Percentiles rank a stretch among this genome's conserved stretches.
phyloP scores from a whole-genome alignment of 2,797 vertebrate species.

The Nyctibius grandis region DNA sequence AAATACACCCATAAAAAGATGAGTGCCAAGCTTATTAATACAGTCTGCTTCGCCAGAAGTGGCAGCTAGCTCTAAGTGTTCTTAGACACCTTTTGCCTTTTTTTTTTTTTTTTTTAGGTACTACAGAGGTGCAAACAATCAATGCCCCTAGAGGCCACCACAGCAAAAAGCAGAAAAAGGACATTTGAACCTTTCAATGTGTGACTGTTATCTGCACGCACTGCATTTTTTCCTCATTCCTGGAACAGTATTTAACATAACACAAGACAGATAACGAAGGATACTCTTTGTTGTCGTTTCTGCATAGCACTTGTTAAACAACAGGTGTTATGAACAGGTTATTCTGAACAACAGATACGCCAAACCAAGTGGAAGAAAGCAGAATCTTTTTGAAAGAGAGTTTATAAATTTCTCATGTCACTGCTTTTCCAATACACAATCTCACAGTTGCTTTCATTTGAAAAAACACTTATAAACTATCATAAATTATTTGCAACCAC shows the following conservation, averaged over 20 bases:
- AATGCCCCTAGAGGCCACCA: not conserved
- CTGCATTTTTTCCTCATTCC: not conserved
- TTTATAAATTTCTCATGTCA: not conserved
- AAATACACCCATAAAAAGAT: conserved; percentile 16
- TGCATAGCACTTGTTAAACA: not conserved
- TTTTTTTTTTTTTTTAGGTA: not conserved
- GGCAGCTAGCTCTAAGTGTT: not conserved
- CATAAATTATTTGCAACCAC: not conserved
- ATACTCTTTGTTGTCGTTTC: not conserved
- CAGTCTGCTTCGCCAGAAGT: not conserved
- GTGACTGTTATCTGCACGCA: not conserved
- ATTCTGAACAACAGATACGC: not conserved
- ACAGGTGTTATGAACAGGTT: not conserved
- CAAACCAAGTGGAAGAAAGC: not conserved
- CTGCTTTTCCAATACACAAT: not conserved
- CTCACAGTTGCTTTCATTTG: not conserved
- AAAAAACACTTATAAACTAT: not conserved
- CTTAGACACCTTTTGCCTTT: not conserved
- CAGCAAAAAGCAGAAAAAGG: not conserved
- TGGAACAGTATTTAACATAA: not conserved
- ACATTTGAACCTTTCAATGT: not conserved
- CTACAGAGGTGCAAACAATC: not conserved
- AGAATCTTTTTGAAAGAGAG: not conserved
- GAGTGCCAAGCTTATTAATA: conserved; percentile 38
- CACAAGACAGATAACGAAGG: not conserved